Conservation (phyloP, 2,113 vertebrate genomes). For the Grammomys dolichurus region DNA sequence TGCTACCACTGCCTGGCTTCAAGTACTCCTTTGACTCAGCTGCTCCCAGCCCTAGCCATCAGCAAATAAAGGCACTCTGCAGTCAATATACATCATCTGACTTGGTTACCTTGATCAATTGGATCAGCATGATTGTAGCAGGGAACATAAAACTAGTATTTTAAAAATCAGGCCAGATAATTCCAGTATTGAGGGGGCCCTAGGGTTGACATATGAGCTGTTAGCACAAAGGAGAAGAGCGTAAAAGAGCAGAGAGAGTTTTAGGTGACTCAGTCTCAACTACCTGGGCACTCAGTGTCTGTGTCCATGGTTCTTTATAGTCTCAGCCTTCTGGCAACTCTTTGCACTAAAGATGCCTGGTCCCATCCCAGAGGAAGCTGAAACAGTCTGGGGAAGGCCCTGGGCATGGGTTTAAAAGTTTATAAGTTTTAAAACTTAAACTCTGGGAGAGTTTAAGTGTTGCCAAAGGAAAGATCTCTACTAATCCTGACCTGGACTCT, state of each 20-base stretch:
- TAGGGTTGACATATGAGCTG: accelerated
- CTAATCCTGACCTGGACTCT: background rate
- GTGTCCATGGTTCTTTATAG: background rate
- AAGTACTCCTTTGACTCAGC: background rate
- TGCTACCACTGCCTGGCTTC: no score
- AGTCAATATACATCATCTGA: background rate
- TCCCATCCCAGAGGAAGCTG: background rate
- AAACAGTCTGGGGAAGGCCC: background rate
- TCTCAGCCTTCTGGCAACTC: background rate
- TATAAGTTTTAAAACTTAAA: background rate
- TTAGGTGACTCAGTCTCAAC: accelerated
- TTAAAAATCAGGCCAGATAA: background rate
- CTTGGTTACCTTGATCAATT: background rate
- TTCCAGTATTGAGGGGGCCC: no score
- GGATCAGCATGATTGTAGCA: background rate
- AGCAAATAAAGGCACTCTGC: background rate
- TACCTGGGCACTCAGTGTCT: background rate
- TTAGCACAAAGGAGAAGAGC: background rate
- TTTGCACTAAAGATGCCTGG: background rate
- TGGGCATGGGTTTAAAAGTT: background rate
- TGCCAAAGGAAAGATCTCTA: background rate
- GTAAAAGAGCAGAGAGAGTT: background rate
- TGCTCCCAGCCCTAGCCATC: background rate
- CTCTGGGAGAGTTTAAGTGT: background rate
- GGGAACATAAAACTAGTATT: background rate